A percentile compares a stretch with the other conserved stretches of the same genome.
Conservation (phyloP, 2,113 vertebrate genomes). For the Dolichallabes microphthalmus region DNA sequence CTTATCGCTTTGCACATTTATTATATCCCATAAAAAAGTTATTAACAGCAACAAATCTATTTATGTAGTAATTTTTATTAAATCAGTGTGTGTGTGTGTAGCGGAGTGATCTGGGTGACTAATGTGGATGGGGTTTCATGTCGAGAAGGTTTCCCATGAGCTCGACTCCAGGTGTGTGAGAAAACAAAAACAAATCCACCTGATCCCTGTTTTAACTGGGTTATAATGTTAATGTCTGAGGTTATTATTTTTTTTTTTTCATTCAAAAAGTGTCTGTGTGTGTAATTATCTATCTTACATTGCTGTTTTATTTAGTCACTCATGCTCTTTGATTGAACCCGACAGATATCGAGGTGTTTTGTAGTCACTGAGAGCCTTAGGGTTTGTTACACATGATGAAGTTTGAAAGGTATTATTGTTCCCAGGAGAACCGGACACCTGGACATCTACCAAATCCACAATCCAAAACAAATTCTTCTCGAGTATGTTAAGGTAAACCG, state of each 20-base stretch:
- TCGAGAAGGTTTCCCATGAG: neutral
- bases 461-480: neutral
- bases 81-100: neutral
- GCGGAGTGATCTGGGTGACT: neutral
- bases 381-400: neutral
- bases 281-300: neutral
- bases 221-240: slow-evolving; percentile 24
- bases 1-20: neutral
- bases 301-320: neutral
- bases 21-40: neutral
- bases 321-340: neutral
- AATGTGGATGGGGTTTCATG: slow-evolving; percentile 7
- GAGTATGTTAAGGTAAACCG: neutral
- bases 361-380: neutral
- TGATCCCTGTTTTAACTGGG: slow-evolving; percentile 19
- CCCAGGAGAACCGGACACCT: neutral
- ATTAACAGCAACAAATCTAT: neutral
- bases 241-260: neutral
- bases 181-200: neutral
- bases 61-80: neutral
- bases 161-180: slow-evolving; percentile 1
- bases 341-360: neutral
- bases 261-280: neutral
- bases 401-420: neutral
- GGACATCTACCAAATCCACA: neutral